A percentile compares a stretch with the other conserved stretches of the same genome.
Conservation (phyloP, 2,797 vertebrate genomes). For the Sebastes alutus region DNA sequence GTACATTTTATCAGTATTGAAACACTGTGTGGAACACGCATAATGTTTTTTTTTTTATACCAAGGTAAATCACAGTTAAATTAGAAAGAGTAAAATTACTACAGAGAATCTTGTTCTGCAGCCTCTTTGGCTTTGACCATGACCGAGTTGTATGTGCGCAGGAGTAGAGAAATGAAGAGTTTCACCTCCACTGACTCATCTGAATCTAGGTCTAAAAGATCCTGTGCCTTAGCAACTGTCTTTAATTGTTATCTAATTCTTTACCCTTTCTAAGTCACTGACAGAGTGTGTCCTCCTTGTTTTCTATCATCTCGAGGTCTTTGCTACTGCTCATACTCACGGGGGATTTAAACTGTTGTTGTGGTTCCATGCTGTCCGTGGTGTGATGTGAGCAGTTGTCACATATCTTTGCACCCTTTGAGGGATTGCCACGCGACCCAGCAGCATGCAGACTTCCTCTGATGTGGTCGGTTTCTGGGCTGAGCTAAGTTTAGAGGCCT, state of each 20-base stretch:
- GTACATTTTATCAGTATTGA: background rate
- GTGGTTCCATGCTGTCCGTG: constrained; percentile 36
- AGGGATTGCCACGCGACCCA: constrained; percentile 65
- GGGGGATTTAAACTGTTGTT: constrained; percentile 56
- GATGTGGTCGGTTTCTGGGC: constrained; percentile 71
- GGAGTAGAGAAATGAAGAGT: background rate
- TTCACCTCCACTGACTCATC: constrained; percentile 2
- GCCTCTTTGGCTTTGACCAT: background rate
- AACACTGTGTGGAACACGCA: background rate
- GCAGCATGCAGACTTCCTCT: constrained; percentile 58
- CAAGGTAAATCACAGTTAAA: background rate
- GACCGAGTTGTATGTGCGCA: background rate
- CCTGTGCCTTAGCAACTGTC: background rate
- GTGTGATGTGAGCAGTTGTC: constrained; percentile 74
- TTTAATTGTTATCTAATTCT: background rate
- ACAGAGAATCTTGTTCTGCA: background rate
- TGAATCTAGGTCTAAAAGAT: constrained; percentile 7
- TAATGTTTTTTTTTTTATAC: background rate
- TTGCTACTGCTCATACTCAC: constrained; percentile 19
- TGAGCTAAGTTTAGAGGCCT: constrained; percentile 79
- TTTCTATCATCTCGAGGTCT: constrained; percentile 19
- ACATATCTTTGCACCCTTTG: constrained; percentile 62
- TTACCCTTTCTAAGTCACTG: background rate
- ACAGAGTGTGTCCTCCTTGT: background rate
- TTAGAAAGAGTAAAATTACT: background rate